These are phyloP conservation scores for Papilio glaucus DNA, from an alignment of 1,140 invertebrate genomes.

Conservation along the genomic window DNA sequence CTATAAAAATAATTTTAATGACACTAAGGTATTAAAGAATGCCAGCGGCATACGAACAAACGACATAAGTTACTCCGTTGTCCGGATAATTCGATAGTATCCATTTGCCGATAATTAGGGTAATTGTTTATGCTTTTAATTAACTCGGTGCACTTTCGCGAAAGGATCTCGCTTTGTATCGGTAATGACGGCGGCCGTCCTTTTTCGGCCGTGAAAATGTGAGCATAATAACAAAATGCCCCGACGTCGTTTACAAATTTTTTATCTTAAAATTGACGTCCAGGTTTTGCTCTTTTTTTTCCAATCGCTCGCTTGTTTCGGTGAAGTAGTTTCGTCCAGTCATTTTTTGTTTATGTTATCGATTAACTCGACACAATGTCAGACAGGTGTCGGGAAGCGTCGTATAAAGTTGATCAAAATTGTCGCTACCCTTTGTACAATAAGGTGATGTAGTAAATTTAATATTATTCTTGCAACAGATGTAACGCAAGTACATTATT, in stretches of 20 bases:
- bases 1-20: conserved; percentile 27
- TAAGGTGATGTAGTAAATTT: no score
- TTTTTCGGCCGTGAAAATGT: conserved; percentile 28
- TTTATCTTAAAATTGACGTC: conserved; percentile 13
- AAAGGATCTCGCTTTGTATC: conserved; percentile 25
- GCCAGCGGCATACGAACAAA: neutral
- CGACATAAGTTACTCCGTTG: neutral
- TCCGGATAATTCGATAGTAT: conserved; percentile 37
- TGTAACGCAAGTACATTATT: neutral
- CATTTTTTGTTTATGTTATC: neutral
- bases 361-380: neutral
- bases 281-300: neutral
- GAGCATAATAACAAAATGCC: neutral
- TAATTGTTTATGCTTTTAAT: conserved; percentile 47
- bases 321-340: neutral
- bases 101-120: conserved; percentile 46
- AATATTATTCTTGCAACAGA: neutral
- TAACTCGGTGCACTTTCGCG: conserved; percentile 34
- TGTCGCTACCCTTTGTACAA: conserved; percentile 7
- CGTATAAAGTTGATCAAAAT: neutral
- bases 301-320: neutral
- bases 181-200: conserved; percentile 17
- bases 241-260: neutral
- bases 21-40: conserved; percentile 16
- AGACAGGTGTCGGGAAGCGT: neutral